These are phyloP conservation scores for Globia sparganii DNA, from an alignment of 2,888 invertebrate species.

Conservation along the genomic window DNA sequence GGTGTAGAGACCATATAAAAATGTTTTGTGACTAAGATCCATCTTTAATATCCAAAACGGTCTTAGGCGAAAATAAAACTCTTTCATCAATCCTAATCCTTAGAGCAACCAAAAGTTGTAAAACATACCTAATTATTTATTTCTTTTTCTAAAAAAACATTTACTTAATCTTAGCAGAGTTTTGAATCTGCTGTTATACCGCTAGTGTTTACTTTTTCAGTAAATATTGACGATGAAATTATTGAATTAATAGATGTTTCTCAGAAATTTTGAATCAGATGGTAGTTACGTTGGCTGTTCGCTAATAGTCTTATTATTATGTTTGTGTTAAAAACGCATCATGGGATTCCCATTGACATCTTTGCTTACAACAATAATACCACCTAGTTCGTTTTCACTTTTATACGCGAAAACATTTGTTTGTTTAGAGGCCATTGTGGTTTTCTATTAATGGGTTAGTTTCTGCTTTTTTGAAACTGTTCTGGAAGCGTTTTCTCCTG, in stretches of 20 bases:
- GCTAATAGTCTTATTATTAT: neutral
- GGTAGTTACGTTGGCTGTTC: constrained; percentile 9
- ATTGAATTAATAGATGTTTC: constrained; percentile 45
- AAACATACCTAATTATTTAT: constrained; percentile 56
- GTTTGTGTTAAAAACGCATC: constrained; percentile 23
- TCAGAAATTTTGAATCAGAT: constrained; percentile 28
- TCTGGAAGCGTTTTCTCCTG: neutral
- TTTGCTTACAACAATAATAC: constrained; percentile 28
- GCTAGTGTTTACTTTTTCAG: constrained; percentile 41
- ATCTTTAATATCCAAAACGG: constrained; percentile 37
- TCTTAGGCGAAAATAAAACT: constrained; percentile 50
- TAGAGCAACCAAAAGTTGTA: constrained; percentile 47
- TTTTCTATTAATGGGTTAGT: constrained; percentile 6
- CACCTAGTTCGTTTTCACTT: constrained; percentile 2
- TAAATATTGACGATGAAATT: constrained; percentile 52
- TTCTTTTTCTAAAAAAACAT: constrained; percentile 52
- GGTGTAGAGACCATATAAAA: too few relatives aligned
- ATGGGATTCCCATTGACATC: constrained; percentile 35
- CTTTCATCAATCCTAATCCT: constrained; percentile 60
- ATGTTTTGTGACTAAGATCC: constrained; percentile 48
- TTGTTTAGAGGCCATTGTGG: neutral
- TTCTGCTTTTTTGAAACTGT: neutral
- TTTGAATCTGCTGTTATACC: constrained; percentile 36
- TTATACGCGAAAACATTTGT: constrained; percentile 10
- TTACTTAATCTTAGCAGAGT: constrained; percentile 58